Base-by-base conservation (phyloP, 2,888 invertebrate genomes). In the Volucella zonaria region DNA sequence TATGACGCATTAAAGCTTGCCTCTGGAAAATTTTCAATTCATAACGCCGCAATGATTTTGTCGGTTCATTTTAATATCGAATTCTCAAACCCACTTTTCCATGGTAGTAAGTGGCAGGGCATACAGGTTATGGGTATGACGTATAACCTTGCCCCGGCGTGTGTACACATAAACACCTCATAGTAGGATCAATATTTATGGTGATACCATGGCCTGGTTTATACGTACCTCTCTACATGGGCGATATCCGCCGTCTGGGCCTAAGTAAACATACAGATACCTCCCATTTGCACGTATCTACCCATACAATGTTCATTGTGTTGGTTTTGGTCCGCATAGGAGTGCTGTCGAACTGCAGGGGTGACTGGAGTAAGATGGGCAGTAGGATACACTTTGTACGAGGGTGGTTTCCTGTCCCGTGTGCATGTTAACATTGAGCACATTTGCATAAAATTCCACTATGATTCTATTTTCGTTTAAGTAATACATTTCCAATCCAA, bases 381-480 rank as follows among this genome's bases (percentile, higher is more conserved):
- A 64, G 51, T 31, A 31, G 31, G 6, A 31, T 31, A 31, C 6
- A 31, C 31, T 31, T 31, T 6, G 1, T 31, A 31, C 6, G 6
- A 31, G 31, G 31, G 31, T 31, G 40, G 3, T 2, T 3, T 45
- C 18, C 38, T 59, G 31, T n/a, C 51, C n/a, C 43, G 31, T 68
- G 42, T 79, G 73, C 67, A 71, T 75, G 75, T 81, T 71, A 77
- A 77, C 76, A 81, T 71, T 58, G 76, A 73, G 47, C 61, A 68
- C 75, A 85, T 85, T 81, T 85, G 81, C 85, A 85, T 85, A 81
- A 85, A 85, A 85, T 67, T 77, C 68, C 76, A 68, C 77, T 73
- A 67, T 67, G 76, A 81, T 85, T 81, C 81, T 85, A 81, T 85
- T 81, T 85, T 85, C 81, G 71, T 62, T 77, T 77, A 77, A 76